These are phyloP conservation scores for Tachina grossa DNA, from an alignment of 2,888 invertebrate genomes.

Conservation along the genomic window DNA sequence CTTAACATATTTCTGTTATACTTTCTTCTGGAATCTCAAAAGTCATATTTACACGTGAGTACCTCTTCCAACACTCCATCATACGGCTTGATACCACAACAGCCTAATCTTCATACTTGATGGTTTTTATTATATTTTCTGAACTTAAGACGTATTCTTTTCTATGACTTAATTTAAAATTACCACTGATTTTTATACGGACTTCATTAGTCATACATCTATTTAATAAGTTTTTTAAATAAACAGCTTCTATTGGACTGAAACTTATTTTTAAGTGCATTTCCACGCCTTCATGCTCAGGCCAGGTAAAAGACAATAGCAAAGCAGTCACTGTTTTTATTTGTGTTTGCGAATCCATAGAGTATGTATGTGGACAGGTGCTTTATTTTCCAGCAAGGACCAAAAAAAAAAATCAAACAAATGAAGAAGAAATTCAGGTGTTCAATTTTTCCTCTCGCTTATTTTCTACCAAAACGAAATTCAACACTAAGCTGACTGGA, in stretches of 20 bases:
- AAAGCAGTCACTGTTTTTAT: constrained; percentile 13
- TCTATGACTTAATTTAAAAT: no score
- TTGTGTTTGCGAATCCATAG: constrained; percentile 18
- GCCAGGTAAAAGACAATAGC: constrained; percentile 12
- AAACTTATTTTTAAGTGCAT: constrained; percentile 36
- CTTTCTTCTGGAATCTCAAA: no score
- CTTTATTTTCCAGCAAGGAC: constrained; percentile 44
- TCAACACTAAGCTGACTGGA: constrained; percentile 44
- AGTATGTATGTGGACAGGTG: constrained; percentile 44
- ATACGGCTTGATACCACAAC: no score
- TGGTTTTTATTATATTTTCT: no score
- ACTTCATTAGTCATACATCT: no score
- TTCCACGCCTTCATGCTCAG: neutral
- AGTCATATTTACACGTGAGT: no score
- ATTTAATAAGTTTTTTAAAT: no score
- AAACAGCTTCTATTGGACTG: neutral
- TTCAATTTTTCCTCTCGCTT: constrained; percentile 56
- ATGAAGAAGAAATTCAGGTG: constrained; percentile 68
- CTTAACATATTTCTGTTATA: no score
- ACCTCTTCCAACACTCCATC: no score
- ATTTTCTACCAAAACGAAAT: constrained; percentile 53
- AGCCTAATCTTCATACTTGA: no score
- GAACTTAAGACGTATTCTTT: no score
- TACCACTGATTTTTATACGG: no score
- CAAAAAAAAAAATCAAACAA: constrained; percentile 12